phyloP scores from a whole-genome alignment of 30 jellyfish, hydroid and myxozoan genomes.

The Sanderia malayensis region DNA sequence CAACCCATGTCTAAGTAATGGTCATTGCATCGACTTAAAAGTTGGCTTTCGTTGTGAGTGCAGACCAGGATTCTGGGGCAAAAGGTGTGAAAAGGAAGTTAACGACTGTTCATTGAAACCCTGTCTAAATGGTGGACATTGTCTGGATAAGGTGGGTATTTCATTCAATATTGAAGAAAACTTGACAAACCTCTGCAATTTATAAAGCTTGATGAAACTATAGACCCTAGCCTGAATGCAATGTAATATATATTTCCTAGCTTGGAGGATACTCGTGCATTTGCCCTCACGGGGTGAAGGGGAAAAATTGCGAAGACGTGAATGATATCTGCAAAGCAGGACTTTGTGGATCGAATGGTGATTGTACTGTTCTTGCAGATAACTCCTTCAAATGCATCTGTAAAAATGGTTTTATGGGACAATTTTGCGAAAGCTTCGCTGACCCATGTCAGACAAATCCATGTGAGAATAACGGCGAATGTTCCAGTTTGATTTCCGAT shows the following conservation, averaged over 20 bases:
- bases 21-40: constrained; percentile 79
- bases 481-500: constrained; percentile 53
- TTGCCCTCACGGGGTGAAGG: constrained; percentile 81
- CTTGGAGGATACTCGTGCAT: constrained; percentile 73
- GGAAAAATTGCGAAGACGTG: constrained; percentile 75
- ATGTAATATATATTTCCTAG: no score
- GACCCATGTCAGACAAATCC: constrained; percentile 84
- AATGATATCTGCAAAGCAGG: constrained; percentile 56
- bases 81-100: constrained; percentile 83
- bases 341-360: constrained; percentile 74
- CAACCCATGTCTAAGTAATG: constrained; percentile 79
- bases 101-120: constrained; percentile 89
- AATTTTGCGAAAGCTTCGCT: constrained; percentile 77
- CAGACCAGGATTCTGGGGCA: constrained; percentile 86
- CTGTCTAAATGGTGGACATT: constrained; percentile 85
- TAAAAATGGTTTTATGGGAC: constrained; percentile 73
- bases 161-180: no score
- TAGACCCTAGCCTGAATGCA: no score
- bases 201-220: no score
- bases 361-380: constrained; percentile 72
- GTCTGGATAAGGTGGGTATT: constrained; percentile 80
- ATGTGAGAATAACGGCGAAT: constrained; percentile 68
- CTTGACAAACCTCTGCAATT: no score
- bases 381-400: constrained; percentile 83
- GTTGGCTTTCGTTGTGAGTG: constrained; percentile 90